Conservation (phyloP, 2,113 vertebrate genomes). For the Rostratula benghalensis region DNA sequence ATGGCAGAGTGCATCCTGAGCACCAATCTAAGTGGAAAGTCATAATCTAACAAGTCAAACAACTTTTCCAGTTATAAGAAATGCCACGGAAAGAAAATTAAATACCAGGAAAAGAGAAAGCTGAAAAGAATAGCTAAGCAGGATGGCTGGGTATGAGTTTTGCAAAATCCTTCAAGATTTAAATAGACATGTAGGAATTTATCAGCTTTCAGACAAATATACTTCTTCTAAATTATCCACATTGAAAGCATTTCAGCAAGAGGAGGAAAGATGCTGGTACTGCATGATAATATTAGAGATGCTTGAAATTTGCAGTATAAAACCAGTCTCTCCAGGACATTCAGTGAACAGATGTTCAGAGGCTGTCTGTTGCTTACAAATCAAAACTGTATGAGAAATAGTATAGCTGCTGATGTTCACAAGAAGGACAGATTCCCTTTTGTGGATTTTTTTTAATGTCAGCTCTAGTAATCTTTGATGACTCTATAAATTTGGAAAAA, state of each 20-base stretch:
- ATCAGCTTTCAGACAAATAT: background rate
- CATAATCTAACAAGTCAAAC: background rate
- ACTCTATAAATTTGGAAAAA: background rate
- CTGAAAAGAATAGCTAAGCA: background rate
- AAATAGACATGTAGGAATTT: background rate
- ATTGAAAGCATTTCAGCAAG: background rate
- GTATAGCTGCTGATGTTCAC: background rate
- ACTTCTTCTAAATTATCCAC: background rate
- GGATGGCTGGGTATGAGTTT: background rate
- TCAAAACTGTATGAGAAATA: background rate
- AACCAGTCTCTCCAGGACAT: background rate
- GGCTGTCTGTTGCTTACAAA: conserved; percentile 23
- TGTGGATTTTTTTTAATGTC: background rate
- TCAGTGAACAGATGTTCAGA: conserved; percentile 30
- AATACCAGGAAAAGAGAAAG: background rate
- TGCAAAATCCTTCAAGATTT: background rate
- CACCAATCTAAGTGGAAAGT: background rate
- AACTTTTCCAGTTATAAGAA: background rate
- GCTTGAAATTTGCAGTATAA: background rate
- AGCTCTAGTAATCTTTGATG: background rate
- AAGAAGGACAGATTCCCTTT: conserved; percentile 7
- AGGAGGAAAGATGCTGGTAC: background rate
- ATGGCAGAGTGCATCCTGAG: background rate
- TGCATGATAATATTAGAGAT: background rate
- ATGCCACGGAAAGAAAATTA: background rate